Evolutionary conservation across 2,888 invertebrate species (phyloP), one percentile per base, ranked within the genome.

Genomic region (Drosophila prolongata): DNA sequence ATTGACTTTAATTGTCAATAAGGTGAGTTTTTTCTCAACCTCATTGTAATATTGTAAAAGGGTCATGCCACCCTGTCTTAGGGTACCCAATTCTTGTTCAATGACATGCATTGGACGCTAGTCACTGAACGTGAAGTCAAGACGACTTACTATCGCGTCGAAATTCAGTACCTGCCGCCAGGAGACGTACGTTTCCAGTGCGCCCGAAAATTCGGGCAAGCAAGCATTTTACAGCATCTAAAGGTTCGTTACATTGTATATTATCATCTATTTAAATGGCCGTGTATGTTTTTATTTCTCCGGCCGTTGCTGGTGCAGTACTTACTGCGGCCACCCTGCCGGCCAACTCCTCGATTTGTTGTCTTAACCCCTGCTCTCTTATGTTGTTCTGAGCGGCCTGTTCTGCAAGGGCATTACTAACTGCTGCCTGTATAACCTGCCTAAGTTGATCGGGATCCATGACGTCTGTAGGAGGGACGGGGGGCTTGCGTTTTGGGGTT

Each of bases 381-480:
- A 42, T 3, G 16, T 42, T 16, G 42, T 16, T 42, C 10, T 42
- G 16, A 16, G 16, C 16, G 42, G 16, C 10, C 42, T 42, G 42
- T 42, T 42, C 42, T 42, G 42, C 3, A 42, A 42, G 42, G 42
- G 42, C 42, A 42, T 42, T 42, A 42, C 10, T 14, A 40, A 40
- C 40, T 14, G 14, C 40, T n/a, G 40, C 40, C 40, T 35, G 35
- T 35, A 35, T 35, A 35, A 35, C 10, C 10, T 10, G 4, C 35
- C 35, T 11, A 35, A 35, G 35, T 11, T 35, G 35, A 1, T 35
- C 44, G 44, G 24, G 44, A 44, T 44, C 44, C 44, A 44, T 44
- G 44, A 44, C 6, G 44, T 44, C n/a, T 44, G 44, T 44, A 40
- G 14, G 40, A 9, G 40, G 13, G 35, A 27, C 14, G 14, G 40